Evolutionary conservation across 2,113 vertebrate genomes (phyloP).

Genomic region (Lampris incognitus): DNA sequence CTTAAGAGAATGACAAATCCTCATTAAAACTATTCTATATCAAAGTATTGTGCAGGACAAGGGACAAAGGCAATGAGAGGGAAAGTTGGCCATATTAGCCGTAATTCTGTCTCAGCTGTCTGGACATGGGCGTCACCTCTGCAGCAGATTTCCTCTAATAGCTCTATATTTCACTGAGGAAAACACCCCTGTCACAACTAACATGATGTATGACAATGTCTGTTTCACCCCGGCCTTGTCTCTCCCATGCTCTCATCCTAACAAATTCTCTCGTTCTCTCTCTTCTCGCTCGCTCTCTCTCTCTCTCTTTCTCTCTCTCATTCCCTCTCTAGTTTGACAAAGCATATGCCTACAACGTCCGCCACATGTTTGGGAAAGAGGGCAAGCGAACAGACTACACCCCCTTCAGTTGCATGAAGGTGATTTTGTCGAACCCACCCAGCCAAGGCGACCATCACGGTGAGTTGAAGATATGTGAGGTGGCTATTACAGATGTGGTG

Average conservation of each 20-base stretch:
- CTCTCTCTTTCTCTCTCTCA: slow-evolving; percentile 54
- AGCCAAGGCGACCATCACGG: slow-evolving; percentile 96
- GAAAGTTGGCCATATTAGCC: slow-evolving; percentile 53
- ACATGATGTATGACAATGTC: slow-evolving; percentile 71
- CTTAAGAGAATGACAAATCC: no score
- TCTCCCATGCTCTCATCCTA: slow-evolving; percentile 59
- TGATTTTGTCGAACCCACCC: slow-evolving; percentile 95
- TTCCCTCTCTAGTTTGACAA: slow-evolving; percentile 92
- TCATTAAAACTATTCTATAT: background rate
- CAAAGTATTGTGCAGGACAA: slow-evolving; percentile 28
- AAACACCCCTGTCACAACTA: slow-evolving; percentile 71
- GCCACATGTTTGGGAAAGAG: slow-evolving; percentile 96
- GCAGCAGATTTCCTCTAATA: slow-evolving; percentile 74
- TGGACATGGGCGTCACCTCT: slow-evolving; percentile 64
- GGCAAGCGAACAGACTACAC: slow-evolving; percentile 97
- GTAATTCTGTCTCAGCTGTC: slow-evolving; percentile 71
- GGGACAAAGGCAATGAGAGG: slow-evolving; percentile 31
- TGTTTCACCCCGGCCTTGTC: slow-evolving; percentile 73
- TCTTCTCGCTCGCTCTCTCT: slow-evolving; percentile 55
- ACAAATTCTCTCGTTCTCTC: slow-evolving; percentile 51
- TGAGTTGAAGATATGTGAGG: slow-evolving; percentile 77
- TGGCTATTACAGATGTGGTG: slow-evolving; percentile 42
- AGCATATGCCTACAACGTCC: slow-evolving; percentile 94
- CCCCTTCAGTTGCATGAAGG: slow-evolving; percentile 98
- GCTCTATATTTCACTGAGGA: slow-evolving; percentile 74